Percentiles rank a stretch among this genome's conserved stretches.
Evolutionary conservation across 2,888 invertebrate genomes (phyloP).

Genomic region (Microplitis manilae): DNA sequence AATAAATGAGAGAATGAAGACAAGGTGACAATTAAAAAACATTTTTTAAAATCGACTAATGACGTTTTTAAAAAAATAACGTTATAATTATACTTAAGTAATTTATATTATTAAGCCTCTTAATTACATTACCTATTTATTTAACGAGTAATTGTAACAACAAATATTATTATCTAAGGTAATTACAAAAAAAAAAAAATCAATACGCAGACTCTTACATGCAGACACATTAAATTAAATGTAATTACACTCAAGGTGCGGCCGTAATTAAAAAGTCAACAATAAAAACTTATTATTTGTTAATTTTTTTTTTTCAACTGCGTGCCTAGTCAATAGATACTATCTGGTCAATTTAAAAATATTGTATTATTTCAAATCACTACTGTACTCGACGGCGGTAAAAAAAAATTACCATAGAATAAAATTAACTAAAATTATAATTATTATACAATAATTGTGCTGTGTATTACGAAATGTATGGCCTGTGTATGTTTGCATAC

Average conservation of each 20-base stretch:
- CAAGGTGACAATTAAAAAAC: neutral
- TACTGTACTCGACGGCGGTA: constrained; percentile 58
- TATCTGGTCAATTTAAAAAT: constrained; percentile 76
- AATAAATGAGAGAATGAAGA: constrained; percentile 31
- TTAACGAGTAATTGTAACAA: neutral
- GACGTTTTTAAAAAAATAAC: too few species aligned
- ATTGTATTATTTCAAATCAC: constrained; percentile 64
- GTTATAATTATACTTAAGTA: too few species aligned
- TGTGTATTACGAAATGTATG: constrained; percentile 71
- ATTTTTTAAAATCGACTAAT: too few species aligned
- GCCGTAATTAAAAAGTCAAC: neutral
- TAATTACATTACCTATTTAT: neutral
- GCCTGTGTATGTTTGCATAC: constrained; percentile 69
- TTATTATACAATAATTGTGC: constrained; percentile 67
- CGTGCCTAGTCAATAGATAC: constrained; percentile 79
- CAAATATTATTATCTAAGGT: neutral
- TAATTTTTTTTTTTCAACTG: constrained; percentile 75
- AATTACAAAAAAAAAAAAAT: constrained; percentile 3
- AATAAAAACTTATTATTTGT: constrained; percentile 28
- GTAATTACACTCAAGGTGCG: neutral
- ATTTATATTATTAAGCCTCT: too few species aligned
- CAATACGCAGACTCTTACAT: neutral
- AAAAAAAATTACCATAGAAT: constrained; percentile 38
- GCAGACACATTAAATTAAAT: neutral
- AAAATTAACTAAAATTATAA: constrained; percentile 41